Conservation (phyloP, 2,113 vertebrate genomes). For the Chlorodrepanis virens region DNA sequence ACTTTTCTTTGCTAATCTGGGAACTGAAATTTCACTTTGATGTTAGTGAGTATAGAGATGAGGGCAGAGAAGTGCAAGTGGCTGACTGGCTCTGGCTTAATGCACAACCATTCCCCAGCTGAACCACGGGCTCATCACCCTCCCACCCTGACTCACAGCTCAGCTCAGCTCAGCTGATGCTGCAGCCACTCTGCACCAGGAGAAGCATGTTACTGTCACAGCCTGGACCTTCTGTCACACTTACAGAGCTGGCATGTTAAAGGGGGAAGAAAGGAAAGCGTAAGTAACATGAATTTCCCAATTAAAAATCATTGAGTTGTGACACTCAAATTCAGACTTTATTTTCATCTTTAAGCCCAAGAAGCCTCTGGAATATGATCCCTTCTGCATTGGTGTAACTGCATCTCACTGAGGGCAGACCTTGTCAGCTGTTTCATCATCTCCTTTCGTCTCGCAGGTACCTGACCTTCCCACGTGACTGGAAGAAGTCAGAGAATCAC, state of each 20-base stretch:
- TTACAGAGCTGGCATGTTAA: not conserved
- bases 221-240: not conserved
- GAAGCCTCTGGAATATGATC: not conserved
- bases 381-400: not conserved
- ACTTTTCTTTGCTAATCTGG: not conserved
- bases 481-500: not conserved
- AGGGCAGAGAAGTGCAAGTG: not conserved
- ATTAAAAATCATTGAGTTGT: not conserved
- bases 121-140: not conserved
- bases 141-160: not conserved
- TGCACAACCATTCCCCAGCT: not conserved
- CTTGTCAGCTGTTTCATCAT: accelerated
- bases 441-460: not conserved
- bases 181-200: not conserved
- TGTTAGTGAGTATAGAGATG: not conserved
- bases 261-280: not conserved
- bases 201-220: not conserved
- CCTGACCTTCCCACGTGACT: not conserved
- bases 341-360: not conserved
- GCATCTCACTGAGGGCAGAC: not conserved
- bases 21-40: not conserved
- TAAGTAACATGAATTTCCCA: not conserved
- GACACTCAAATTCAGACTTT: not conserved
- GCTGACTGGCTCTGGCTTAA: not conserved
- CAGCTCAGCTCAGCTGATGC: not conserved